These are phyloP conservation scores for Microctonus aethiopoides DNA, from an alignment of 2,888 invertebrate genomes.

Conservation along the genomic window DNA sequence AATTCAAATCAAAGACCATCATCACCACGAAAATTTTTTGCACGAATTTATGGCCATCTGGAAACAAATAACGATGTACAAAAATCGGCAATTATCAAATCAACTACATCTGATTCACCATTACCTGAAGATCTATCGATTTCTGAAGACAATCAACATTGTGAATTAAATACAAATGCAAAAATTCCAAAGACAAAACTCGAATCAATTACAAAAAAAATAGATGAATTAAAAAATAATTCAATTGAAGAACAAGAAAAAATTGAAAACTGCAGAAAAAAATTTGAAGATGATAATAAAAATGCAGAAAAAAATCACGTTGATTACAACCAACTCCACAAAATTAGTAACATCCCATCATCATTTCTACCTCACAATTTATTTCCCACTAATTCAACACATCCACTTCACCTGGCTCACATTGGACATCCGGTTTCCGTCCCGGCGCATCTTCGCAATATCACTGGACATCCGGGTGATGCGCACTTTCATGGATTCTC, in stretches of 20 bases:
- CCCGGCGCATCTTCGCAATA: slow-evolving; percentile 48
- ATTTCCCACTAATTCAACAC: slow-evolving; percentile 57
- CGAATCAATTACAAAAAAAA: background rate
- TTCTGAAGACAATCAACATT: background rate
- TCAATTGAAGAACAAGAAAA: background rate
- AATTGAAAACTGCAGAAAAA: background rate
- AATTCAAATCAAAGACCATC: slow-evolving; percentile 71
- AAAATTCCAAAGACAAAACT: background rate
- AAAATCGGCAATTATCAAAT: slow-evolving; percentile 39
- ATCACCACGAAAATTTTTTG: slow-evolving; percentile 84
- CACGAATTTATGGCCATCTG: slow-evolving; percentile 82
- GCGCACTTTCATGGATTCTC: slow-evolving; percentile 67
- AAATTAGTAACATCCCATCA: slow-evolving; percentile 39
- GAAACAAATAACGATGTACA: slow-evolving; percentile 65
- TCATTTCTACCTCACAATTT: slow-evolving; percentile 50
- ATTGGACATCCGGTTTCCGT: slow-evolving; percentile 66
- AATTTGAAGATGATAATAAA: background rate
- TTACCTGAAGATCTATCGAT: slow-evolving; percentile 23
- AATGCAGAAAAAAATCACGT: slow-evolving; percentile 38
- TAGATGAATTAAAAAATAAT: background rate
- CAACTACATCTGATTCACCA: background rate
- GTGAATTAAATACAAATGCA: background rate
- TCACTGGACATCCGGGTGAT: slow-evolving; percentile 54
- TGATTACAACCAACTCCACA: background rate
- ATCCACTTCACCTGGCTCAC: slow-evolving; percentile 63